Evolutionary conservation across 2,113 vertebrate species (phyloP).

Genomic region (Heterotilapia buettikoferi): DNA sequence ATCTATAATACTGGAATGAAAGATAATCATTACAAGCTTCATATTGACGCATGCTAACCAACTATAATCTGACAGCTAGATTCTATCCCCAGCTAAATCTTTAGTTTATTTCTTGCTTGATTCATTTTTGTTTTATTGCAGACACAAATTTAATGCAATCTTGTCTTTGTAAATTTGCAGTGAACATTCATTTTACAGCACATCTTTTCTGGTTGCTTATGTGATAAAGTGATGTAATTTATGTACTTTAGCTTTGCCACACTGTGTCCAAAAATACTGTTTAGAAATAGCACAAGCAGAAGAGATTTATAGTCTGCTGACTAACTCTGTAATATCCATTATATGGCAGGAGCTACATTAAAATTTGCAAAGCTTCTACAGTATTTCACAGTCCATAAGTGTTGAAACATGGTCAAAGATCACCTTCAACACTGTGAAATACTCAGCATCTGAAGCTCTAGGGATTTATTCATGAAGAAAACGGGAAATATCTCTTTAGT

Average conservation of each 20-base stretch:
- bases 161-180: background rate
- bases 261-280: background rate
- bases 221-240: background rate
- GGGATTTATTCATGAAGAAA: background rate
- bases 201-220: background rate
- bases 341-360: background rate
- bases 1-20: background rate
- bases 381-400: background rate
- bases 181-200: background rate
- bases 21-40: background rate
- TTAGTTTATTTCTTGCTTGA: background rate
- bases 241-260: fast-evolving
- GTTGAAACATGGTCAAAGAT: background rate
- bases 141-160: background rate
- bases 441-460: background rate
- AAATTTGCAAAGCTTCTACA: background rate
- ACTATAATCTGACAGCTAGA: background rate
- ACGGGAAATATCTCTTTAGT: slow-evolving; percentile 21
- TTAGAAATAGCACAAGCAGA: background rate
- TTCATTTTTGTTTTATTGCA: background rate
- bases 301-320: background rate
- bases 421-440: slow-evolving; percentile 2
- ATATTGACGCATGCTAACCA: background rate
- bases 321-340: background rate
- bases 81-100: fast-evolving